Base-by-base conservation (phyloP, 2,797 vertebrate species). In the Passerculus sandwichensis region DNA sequence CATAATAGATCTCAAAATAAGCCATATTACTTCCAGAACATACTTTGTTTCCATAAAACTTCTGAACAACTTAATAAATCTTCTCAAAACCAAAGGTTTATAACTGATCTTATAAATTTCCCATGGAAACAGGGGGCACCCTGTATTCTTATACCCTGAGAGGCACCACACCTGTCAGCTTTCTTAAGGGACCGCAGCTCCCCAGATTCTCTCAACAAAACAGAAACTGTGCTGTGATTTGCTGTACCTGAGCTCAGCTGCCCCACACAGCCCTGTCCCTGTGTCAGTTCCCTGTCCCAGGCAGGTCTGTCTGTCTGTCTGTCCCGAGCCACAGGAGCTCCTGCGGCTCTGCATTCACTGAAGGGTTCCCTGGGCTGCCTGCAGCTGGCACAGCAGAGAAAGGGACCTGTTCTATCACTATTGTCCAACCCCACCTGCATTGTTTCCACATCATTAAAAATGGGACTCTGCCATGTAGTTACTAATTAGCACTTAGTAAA, bases 401-500 rank as follows among this genome's bases (percentile, higher is more conserved):
- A 72, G 78, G 47, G 19, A 80, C 13, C 60, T 56, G 53, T 30
- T 82, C 50, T 14, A 32, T 11, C 9, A 7, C 26, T 40, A 1
- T 3, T 77, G 45, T 62, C 82, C 82, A 67, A 45, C 19, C 47
- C 60, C 70, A 25, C 67, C 71, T 17, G 53, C 79, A 30, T 25
- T 61, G 27, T 71, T 59, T 69, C 29, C 47, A 50, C 12, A 27
- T 23, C 47, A 65, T 88, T 85, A 88, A 56, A 90, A 70, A 60
- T 2, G 72, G 16, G 53, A 50, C 23, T 71, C 42, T 13, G 53
- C 53, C 34, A 5, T 38, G 79, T 16, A 80, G 65, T 54, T 69
- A 57, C 64, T 95, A 96, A 94, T 96, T 88, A 94, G 66, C 32
- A 18, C 69, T 89, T 51, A 71, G 54, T 36, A 77, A 72, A 69